Evolutionary conservation across 2,113 vertebrate genomes (phyloP).

Genomic region (Petrocephalus microphthalmus): DNA sequence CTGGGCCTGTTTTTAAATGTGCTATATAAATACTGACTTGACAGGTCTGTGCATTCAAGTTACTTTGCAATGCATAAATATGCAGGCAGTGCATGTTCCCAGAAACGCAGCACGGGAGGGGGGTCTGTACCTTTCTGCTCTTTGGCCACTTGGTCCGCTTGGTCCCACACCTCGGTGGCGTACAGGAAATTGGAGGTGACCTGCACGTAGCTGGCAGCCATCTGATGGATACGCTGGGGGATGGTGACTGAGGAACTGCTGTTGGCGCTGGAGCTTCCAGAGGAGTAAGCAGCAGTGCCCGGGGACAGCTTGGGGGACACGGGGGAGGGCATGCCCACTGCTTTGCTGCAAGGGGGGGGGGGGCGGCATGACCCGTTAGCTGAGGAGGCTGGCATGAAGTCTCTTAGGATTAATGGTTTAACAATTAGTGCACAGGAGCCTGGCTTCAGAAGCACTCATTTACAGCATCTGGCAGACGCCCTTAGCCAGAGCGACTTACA

Average conservation of each 20-base stretch:
- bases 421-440: neutral
- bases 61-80: neutral
- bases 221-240: constrained; percentile 96
- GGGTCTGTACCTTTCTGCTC: constrained; percentile 81
- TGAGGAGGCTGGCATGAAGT: neutral
- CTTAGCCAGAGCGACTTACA: too few relatives aligned
- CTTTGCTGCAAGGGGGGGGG: constrained; percentile 66
- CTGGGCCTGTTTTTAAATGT: neutral
- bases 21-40: neutral
- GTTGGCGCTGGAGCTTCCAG: constrained; percentile 76
- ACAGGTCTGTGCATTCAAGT: neutral
- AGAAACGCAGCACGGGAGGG: too few relatives aligned
- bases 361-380: neutral
- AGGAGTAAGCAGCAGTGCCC: constrained; percentile 83
- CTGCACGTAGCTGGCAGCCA: constrained; percentile 98
- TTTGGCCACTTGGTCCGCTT: constrained; percentile 90
- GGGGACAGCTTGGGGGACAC: constrained; percentile 95
- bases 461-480: too few relatives aligned
- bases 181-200: constrained; percentile 97
- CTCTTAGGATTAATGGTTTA: neutral
- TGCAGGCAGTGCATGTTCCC: neutral
- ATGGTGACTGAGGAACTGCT: constrained; percentile 90
- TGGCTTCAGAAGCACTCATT: neutral
- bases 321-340: constrained; percentile 89
- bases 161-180: constrained; percentile 97